phyloP scores from a whole-genome alignment of 2,888 invertebrate species.

The Dichetophora obliterata region DNA sequence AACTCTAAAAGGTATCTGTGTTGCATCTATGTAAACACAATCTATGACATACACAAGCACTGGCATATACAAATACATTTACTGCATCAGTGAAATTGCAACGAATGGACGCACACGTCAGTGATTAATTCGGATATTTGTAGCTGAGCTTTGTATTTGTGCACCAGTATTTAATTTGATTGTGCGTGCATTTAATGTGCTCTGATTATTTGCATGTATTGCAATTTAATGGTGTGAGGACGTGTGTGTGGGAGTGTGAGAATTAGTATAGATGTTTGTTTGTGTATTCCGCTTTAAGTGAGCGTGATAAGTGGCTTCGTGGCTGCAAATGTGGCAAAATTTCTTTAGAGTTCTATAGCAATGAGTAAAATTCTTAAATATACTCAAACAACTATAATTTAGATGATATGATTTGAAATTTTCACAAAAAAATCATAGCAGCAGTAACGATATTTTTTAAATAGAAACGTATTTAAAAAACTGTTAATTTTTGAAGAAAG shows the following conservation, averaged over 20 bases:
- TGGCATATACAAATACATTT: neutral
- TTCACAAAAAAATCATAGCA: too few species aligned
- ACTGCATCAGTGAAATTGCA: neutral
- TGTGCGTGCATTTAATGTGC: constrained; percentile 11
- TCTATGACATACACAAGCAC: neutral
- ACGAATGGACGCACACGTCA: neutral
- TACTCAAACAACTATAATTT: too few species aligned
- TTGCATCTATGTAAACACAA: neutral
- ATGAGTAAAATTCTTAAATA: too few species aligned
- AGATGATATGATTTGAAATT: too few species aligned
- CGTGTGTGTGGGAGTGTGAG: neutral
- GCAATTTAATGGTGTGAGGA: neutral
- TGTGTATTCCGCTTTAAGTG: neutral
- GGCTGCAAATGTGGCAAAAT: too few species aligned
- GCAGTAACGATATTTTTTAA: too few species aligned
- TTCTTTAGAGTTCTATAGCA: too few species aligned
- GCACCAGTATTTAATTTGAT: neutral
- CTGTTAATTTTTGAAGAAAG: too few species aligned
- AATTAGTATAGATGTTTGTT: neutral
- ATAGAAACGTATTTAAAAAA: too few species aligned
- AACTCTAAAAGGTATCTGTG: neutral
- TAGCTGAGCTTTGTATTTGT: neutral
- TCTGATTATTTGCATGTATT: constrained; percentile 21
- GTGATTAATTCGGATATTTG: neutral
- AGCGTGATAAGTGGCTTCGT: too few species aligned